phyloP scores from a whole-genome alignment of 2,888 invertebrate species.

The Lobophora halterata region DNA sequence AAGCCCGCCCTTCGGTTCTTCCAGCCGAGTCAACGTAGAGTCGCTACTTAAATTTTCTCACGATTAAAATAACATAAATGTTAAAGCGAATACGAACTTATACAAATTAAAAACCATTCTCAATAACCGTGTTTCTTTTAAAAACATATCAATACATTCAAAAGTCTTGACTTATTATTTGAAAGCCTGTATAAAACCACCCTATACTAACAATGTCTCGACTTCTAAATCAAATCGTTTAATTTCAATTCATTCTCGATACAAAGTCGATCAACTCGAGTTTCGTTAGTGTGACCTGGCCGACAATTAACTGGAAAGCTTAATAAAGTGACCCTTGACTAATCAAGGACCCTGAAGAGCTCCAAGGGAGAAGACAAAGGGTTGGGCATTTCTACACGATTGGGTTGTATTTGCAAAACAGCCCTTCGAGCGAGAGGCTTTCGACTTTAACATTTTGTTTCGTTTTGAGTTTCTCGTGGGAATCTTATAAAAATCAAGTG shows the following conservation, averaged over 20 bases:
- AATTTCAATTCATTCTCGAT: conserved; percentile 16
- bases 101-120: conserved; percentile 10
- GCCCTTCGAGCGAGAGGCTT: conserved; percentile 51
- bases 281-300: conserved; percentile 17
- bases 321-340: conserved; percentile 42
- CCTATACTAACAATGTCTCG: conserved; percentile 11
- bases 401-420: conserved; percentile 76
- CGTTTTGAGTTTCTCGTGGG: conserved; percentile 53
- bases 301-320: conserved; percentile 16
- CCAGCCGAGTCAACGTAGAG: too few relatives aligned
- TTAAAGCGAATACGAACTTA: conserved; percentile 1
- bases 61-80: conserved; percentile 14
- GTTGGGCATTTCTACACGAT: conserved; percentile 53
- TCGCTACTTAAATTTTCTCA: conserved; percentile 12
- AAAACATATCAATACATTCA: background rate
- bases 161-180: conserved; percentile 15
- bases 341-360: conserved; percentile 48
- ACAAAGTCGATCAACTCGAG: conserved; percentile 33
- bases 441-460: too few relatives aligned
- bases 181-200: conserved; percentile 19
- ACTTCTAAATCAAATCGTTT: conserved; percentile 1
- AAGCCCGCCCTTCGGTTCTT: too few relatives aligned
- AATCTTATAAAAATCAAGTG: conserved; percentile 29
- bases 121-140: background rate
- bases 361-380: conserved; percentile 59